Percentiles rank a stretch among this genome's conserved stretches.
Evolutionary conservation across 2,113 vertebrate genomes (phyloP).

Genomic region (Cricetomys ansorgei): DNA sequence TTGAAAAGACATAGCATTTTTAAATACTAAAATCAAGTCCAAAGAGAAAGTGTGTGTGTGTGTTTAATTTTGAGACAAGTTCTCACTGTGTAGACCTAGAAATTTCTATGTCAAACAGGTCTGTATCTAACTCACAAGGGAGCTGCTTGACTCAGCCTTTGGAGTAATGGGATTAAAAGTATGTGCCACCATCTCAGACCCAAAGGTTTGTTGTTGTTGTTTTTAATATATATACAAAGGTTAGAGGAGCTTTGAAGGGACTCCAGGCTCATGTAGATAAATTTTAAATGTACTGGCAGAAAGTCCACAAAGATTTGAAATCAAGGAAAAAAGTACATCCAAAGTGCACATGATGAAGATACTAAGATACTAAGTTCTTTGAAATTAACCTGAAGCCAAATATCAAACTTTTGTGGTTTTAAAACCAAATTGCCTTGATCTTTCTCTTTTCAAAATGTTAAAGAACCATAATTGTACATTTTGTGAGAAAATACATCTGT

Average conservation of each 20-base stretch:
- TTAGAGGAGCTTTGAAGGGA: conserved; percentile 26
- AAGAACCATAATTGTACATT: conserved; percentile 65
- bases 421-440: conserved; percentile 63
- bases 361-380: conserved; percentile 48
- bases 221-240: background rate
- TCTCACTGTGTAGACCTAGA: background rate
- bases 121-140: background rate
- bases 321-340: conserved; percentile 9
- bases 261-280: background rate
- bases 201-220: background rate
- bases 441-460: conserved; percentile 55
- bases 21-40: conserved; percentile 44
- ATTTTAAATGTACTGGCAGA: conserved; percentile 54
- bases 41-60: too few species aligned
- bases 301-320: conserved; percentile 52
- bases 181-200: background rate
- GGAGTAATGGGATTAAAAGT: background rate
- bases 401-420: conserved; percentile 51
- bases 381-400: conserved; percentile 52
- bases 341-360: conserved; percentile 42
- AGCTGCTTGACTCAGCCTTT: background rate
- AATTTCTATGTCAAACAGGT: background rate
- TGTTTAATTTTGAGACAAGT: background rate
- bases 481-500: conserved; percentile 62
- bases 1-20: conserved; percentile 51